These are phyloP conservation scores for Sceloporus tristichus DNA, from an alignment of 2,113 vertebrate genomes.

Conservation along the genomic window DNA sequence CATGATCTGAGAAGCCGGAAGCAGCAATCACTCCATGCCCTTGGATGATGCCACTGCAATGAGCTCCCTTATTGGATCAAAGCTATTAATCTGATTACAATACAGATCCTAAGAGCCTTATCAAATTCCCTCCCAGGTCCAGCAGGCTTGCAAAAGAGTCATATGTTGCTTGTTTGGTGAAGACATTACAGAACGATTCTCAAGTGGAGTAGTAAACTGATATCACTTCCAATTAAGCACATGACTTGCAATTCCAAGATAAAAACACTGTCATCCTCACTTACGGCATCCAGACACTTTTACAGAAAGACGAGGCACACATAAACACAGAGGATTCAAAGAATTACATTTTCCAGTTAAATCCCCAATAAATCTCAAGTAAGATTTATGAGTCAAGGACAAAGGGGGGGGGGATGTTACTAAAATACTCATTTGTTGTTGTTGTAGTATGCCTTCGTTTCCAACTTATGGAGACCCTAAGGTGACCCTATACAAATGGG, in stretches of 20 bases:
- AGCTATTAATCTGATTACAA: slow-evolving; percentile 70
- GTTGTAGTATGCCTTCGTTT: too few relatives aligned
- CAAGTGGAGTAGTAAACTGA: slow-evolving; percentile 71
- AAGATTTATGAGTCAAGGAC: slow-evolving; percentile 11
- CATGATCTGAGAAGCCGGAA: slow-evolving; percentile 70
- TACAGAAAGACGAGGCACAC: slow-evolving; percentile 56
- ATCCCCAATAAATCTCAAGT: slow-evolving; percentile 44
- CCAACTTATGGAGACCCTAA: too few relatives aligned
- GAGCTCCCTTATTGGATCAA: slow-evolving; percentile 79
- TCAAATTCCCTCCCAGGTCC: slow-evolving; percentile 75
- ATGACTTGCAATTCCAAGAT: slow-evolving; percentile 62
- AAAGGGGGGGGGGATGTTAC: too few relatives aligned
- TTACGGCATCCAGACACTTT: slow-evolving; percentile 56
- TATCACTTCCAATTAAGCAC: slow-evolving; percentile 77
- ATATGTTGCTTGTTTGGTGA: slow-evolving; percentile 74
- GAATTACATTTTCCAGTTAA: slow-evolving; percentile 50
- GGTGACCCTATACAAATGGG: too few relatives aligned
- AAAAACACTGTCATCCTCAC: slow-evolving; percentile 60
- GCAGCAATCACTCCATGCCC: slow-evolving; percentile 62
- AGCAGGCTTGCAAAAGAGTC: slow-evolving; percentile 76
- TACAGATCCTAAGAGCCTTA: slow-evolving; percentile 71
- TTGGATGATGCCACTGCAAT: slow-evolving; percentile 73
- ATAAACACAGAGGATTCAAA: slow-evolving; percentile 20
- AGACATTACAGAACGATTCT: slow-evolving; percentile 74
- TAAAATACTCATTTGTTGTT: not conserved